Evolutionary conservation across 2,113 vertebrate species (phyloP), one percentile per base, ranked within the genome.

Genomic region (Macrotus californicus): DNA sequence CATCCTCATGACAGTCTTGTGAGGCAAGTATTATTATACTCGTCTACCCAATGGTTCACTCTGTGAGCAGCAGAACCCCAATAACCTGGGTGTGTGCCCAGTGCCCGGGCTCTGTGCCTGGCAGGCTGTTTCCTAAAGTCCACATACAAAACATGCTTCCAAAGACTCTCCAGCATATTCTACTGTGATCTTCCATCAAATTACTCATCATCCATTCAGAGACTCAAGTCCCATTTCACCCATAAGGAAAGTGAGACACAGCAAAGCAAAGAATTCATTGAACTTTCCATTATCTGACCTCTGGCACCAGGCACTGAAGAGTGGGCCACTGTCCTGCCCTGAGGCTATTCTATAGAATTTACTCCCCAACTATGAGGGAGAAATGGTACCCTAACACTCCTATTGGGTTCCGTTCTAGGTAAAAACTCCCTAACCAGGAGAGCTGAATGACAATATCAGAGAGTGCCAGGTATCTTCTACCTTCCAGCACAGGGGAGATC

Each of bases 1-100:
- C 72, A 88, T 86, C 87, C 93, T 96, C 88, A 82, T 94, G 90
- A 92, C 82, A 88, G 66, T 13, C 76, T 94, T 84, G 66, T 48
- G 50, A 95, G 41, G 48, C n/a, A 56, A 95, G 70, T 81, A 61
- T 48, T 76, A 75, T 39, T 72, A 93, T 29, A 89, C 36, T 52
- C 3, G 0, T 64, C 87, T 77, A 67, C 16, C 39, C 7, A 5
- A n/a, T 10, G 48, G 82, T 43, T 87, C 79, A 10, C 22, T 66
- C 81, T 48, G 14, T 52, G 59, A 89, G 87, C 64, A 79, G 81
- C 50, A 94, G 64, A 72, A 92, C 18, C 70, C 50, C 39, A 52
- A 16, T 15, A 73, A 75, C 24, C 41, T 80, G n/a, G 46, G 43
- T 4, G 2, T 36, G 6, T 56, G 36, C 59, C 77, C 36, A 82